Evolutionary conservation across 2,797 vertebrate species (phyloP).

Genomic region (Pseudochirops cupreus): DNA sequence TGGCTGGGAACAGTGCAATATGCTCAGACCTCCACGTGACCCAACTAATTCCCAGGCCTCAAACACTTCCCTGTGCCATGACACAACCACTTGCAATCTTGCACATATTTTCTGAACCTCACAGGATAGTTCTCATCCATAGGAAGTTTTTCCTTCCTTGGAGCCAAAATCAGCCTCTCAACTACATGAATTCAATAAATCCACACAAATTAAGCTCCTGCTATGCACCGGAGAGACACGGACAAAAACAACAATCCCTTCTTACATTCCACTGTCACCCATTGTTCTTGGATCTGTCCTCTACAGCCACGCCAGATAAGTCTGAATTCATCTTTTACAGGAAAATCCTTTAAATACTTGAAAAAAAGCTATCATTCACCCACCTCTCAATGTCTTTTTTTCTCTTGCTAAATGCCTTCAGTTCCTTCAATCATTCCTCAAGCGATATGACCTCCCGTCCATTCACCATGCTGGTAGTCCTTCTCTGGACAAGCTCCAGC

Average conservation of each 20-base stretch:
- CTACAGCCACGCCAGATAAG: neutral
- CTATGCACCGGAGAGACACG: neutral
- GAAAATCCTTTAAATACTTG: neutral
- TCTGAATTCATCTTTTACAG: neutral
- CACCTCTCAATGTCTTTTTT: neutral
- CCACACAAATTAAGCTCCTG: neutral
- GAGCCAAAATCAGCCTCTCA: neutral
- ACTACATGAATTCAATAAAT: neutral
- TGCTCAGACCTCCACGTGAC: too few relatives aligned
- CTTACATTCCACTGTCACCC: neutral
- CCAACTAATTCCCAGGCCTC: too few relatives aligned
- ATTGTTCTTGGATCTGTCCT: neutral
- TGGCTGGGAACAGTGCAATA: too few relatives aligned
- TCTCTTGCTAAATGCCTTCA: neutral
- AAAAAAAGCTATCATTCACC: neutral
- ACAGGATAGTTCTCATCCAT: neutral
- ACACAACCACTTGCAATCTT: too few relatives aligned
- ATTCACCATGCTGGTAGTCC: neutral
- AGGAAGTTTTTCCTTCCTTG: neutral
- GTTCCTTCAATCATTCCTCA: neutral
- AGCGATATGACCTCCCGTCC: neutral
- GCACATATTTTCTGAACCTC: too few relatives aligned
- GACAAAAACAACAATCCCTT: neutral
- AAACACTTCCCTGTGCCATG: too few relatives aligned
- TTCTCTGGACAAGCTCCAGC: neutral